A percentile compares a stretch with the other conserved stretches of the same genome.
These are phyloP conservation scores for Scotopteryx bipunctaria DNA, from an alignment of 2,888 invertebrate species.

Conservation along the genomic window DNA sequence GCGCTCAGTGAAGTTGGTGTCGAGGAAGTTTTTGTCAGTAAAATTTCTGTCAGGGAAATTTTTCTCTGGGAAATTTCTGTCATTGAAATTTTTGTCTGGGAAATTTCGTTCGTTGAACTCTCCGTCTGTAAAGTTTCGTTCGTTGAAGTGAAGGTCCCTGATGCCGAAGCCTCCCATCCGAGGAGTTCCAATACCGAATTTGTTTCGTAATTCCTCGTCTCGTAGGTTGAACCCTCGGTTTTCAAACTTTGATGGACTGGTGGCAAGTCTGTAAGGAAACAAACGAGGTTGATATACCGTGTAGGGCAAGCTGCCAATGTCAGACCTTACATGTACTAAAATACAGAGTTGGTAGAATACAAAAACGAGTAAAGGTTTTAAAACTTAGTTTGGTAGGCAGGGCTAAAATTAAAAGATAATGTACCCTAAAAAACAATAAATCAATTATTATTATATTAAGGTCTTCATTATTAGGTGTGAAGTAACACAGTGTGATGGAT, in stretches of 20 bases:
- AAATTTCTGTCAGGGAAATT: slow-evolving; percentile 56
- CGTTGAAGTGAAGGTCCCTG: slow-evolving; percentile 73
- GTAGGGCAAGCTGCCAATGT: neutral
- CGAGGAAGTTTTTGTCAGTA: slow-evolving; percentile 64
- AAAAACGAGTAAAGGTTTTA: too few species aligned
- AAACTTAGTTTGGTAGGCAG: too few species aligned
- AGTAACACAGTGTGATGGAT: too few species aligned
- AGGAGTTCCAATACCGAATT: slow-evolving; percentile 74
- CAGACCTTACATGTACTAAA: neutral
- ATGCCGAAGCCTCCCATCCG: slow-evolving; percentile 80
- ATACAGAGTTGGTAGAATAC: neutral
- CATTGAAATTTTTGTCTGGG: slow-evolving; percentile 65
- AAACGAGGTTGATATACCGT: neutral
- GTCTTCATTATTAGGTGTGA: too few species aligned
- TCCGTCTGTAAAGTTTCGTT: slow-evolving; percentile 69
- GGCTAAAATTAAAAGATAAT: too few species aligned
- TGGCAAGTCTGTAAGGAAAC: slow-evolving; percentile 55
- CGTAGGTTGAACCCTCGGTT: slow-evolving; percentile 73
- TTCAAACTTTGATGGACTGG: slow-evolving; percentile 67
- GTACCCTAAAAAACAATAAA: too few species aligned
- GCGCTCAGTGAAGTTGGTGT: slow-evolving; percentile 62
- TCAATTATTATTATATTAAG: too few species aligned
- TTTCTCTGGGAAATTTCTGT: slow-evolving; percentile 61
- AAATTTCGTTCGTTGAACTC: slow-evolving; percentile 73
- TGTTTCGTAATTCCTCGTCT: slow-evolving; percentile 72